Evolutionary conservation across 2,797 vertebrate species (phyloP).

Genomic region (Echiichthys vipera): DNA sequence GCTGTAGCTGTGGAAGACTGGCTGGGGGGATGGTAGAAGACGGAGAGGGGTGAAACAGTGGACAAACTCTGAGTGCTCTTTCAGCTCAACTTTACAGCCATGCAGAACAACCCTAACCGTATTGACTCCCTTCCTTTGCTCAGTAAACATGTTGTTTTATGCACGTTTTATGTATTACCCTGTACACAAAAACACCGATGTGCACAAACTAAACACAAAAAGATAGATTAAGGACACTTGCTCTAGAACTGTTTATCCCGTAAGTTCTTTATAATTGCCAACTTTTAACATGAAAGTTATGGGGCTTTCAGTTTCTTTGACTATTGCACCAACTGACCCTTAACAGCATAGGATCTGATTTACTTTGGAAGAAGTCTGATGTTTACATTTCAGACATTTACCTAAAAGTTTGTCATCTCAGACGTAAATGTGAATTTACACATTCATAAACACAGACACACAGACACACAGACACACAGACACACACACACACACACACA

Average conservation of each 20-base stretch:
- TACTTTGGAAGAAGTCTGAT: neutral
- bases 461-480: too few relatives aligned
- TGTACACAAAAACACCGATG: constrained; percentile 7
- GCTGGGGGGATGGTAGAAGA: constrained; percentile 17
- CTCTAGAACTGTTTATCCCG: constrained; percentile 5
- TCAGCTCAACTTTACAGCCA: constrained; percentile 23
- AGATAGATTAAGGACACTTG: neutral
- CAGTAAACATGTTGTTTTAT: constrained; percentile 18
- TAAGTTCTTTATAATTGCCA: too few relatives aligned
- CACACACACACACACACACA: too few relatives aligned
- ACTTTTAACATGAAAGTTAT: too few relatives aligned
- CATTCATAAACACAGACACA: neutral
- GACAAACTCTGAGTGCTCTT: constrained; percentile 5
- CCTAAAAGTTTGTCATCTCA: neutral
- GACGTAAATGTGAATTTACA: neutral
- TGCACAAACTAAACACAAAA: neutral
- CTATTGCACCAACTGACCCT: neutral
- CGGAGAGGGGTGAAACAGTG: constrained; percentile 17
- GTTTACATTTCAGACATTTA: neutral
- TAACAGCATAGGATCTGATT: neutral
- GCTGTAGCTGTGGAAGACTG: constrained; percentile 59
- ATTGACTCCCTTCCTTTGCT: constrained; percentile 1
- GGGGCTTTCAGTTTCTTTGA: neutral
- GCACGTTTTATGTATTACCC: neutral
- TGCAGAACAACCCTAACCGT: neutral